A percentile compares a stretch with the other conserved stretches of the same genome.
Evolutionary conservation across 2,888 invertebrate genomes (phyloP).

Genomic region (Drosophila macrospina): DNA sequence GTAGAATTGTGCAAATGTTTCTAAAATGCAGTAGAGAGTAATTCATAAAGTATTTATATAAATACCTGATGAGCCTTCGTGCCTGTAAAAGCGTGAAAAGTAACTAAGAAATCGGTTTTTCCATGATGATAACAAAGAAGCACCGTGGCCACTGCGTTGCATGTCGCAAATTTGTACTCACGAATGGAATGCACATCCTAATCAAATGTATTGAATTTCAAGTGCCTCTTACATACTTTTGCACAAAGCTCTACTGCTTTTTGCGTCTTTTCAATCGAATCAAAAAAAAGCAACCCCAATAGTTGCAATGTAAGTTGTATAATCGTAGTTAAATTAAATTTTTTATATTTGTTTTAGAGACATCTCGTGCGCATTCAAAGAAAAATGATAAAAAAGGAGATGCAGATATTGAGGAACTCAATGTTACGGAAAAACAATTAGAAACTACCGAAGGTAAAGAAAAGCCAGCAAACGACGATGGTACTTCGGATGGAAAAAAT

Average conservation of each 20-base stretch:
- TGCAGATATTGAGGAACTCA: conserved; percentile 71
- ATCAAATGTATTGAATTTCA: background rate
- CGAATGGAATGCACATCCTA: background rate
- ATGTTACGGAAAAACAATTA: conserved; percentile 67
- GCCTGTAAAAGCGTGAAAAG: background rate
- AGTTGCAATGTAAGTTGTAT: background rate
- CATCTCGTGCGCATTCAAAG: conserved; percentile 68
- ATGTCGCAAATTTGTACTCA: background rate
- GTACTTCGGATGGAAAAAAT: conserved; percentile 65
- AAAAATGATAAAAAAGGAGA: conserved; percentile 79
- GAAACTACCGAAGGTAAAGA: conserved; percentile 69
- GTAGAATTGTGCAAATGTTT: conserved; percentile 10
- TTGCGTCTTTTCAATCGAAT: background rate
- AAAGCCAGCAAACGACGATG: conserved; percentile 69
- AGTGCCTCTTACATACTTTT: background rate
- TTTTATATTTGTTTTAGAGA: conserved; percentile 57
- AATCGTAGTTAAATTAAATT: background rate
- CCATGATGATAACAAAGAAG: conserved; percentile 1
- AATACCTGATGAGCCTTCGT: background rate
- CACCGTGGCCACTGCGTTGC: conserved; percentile 4
- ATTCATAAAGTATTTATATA: conserved; percentile 5
- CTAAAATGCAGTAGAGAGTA: conserved; percentile 10
- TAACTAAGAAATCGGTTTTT: background rate
- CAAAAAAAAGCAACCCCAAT: background rate
- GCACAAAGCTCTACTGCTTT: background rate